A percentile compares a stretch with the other conserved stretches of the same genome.
Evolutionary conservation across 2,888 invertebrate species (phyloP).

Genomic region (Eledone cirrhosa): DNA sequence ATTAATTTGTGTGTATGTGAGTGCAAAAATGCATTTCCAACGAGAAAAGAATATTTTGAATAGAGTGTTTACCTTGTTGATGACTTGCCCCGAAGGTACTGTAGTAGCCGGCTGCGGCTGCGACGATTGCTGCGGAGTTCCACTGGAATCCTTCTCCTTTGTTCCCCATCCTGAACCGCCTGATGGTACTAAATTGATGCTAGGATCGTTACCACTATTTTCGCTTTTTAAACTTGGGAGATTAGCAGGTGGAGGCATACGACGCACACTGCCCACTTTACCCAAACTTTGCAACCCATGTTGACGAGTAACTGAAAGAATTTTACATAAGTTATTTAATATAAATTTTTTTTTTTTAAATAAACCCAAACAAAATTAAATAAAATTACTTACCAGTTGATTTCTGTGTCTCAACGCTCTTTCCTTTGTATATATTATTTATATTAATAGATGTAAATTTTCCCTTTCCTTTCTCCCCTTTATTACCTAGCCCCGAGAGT

Average conservation of each 20-base stretch:
- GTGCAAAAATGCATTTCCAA: too few relatives aligned
- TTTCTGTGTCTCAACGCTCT: conserved; percentile 68
- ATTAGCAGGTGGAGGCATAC: conserved; percentile 92
- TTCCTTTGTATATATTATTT: conserved; percentile 90
- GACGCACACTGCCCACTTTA: conserved; percentile 95
- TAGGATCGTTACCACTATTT: conserved; percentile 80
- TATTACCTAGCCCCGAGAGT: conserved; percentile 87
- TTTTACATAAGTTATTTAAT: too few relatives aligned
- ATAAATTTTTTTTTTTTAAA: neutral
- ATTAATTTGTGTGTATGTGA: too few relatives aligned
- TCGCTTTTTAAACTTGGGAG: conserved; percentile 99
- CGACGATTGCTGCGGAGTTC: conserved; percentile 62
- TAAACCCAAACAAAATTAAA: neutral
- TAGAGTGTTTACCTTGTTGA: conserved; percentile 39
- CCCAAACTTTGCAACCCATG: conserved; percentile 99
- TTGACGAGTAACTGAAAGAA: conserved; percentile 78
- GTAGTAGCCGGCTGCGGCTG: conserved; percentile 64
- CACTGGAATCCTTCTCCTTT: conserved; percentile 68
- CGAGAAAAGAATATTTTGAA: too few relatives aligned
- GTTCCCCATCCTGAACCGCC: conserved; percentile 81
- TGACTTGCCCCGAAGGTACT: conserved; percentile 55
- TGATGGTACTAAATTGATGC: conserved; percentile 80
- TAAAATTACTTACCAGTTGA: conserved; percentile 61
- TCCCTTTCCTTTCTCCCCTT: conserved; percentile 88
- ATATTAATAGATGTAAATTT: conserved; percentile 97